phyloP scores from a whole-genome alignment of 2,888 invertebrate species.

The Cremastinae sp. region DNA sequence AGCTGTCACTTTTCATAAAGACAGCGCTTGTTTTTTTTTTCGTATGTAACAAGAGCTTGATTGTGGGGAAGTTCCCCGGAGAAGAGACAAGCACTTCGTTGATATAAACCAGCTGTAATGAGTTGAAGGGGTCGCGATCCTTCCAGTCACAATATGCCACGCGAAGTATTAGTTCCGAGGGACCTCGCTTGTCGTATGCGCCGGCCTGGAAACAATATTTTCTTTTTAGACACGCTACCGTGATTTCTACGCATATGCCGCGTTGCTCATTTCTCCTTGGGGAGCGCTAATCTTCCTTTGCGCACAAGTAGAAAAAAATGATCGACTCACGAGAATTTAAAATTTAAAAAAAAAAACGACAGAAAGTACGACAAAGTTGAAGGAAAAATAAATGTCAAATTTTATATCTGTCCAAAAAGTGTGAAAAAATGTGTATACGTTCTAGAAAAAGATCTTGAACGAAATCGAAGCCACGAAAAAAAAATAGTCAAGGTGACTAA shows the following conservation, averaged over 20 bases:
- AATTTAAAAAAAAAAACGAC: too few species aligned
- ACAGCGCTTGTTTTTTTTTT: background rate
- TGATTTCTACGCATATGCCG: conserved; percentile 19
- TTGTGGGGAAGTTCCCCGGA: background rate
- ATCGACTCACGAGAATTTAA: background rate
- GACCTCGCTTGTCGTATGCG: conserved; percentile 23
- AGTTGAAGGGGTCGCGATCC: conserved; percentile 46
- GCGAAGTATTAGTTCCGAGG: conserved; percentile 59
- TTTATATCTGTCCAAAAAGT: too few species aligned
- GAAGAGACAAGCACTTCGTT: conserved; percentile 5
- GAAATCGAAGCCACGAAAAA: too few species aligned
- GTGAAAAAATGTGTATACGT: too few species aligned
- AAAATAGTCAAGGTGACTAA: too few species aligned
- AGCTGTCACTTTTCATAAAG: too few species aligned
- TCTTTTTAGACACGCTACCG: conserved; percentile 49
- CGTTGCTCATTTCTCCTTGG: background rate
- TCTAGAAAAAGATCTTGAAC: too few species aligned
- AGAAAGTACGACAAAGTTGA: too few species aligned
- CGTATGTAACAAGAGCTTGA: background rate
- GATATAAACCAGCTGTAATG: conserved; percentile 44
- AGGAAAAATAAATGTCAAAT: too few species aligned
- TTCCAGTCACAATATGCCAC: conserved; percentile 64
- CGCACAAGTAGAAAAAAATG: background rate
- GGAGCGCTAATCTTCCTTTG: background rate
- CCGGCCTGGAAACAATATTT: conserved; percentile 44